Evolutionary conservation across 2,797 vertebrate species (phyloP), one percentile per base, ranked within the genome.

Genomic region (Enteromius argenteus): DNA sequence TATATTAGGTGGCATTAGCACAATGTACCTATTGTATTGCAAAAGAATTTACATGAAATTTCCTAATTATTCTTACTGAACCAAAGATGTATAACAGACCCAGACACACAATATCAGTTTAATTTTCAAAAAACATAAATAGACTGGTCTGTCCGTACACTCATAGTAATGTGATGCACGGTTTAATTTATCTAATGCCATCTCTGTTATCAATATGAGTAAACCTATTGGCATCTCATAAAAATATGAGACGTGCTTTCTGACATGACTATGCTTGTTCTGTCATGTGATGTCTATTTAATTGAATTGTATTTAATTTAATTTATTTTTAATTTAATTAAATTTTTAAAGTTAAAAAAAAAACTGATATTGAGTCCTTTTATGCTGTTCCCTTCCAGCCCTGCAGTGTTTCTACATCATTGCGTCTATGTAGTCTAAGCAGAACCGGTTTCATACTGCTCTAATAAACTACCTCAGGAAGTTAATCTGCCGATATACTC

Each of bases 381-480:
- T 30, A 30, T 17, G 19, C 56, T 11, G 64, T 49, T 42, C n/a
- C 23, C 39, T 64, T 64, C 23, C 58, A 84, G 27, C n/a, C 83
- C 46, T 74, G 67, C 68, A 49, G 62, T 53, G 60, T 72, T 62
- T 19, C 37, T 67, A 85, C 73, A 89, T 73, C 49, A 79, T 66
- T 53, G 60, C 44, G 85, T 51, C 30, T 69, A 74, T 37, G 51
- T 85, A 67, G 83, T 81, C 46, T 77, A 44, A 87, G 7, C n/a
- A 37, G 21, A 19, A 30, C 23, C 30, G 75, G 69, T 85, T 84
- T 89, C 89, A 5, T 3, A 56, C 90, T 90, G 85, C 80, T 79
- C 39, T 86, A 37, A 89, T 74, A 85, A 87, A 88, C 78, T 77
- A 89, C 76, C 71, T 78, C 42, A 77, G 53, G 58, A 67, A 56